Conservation (phyloP, 2,888 invertebrate genomes). For the Polydrusus tereticollis region DNA sequence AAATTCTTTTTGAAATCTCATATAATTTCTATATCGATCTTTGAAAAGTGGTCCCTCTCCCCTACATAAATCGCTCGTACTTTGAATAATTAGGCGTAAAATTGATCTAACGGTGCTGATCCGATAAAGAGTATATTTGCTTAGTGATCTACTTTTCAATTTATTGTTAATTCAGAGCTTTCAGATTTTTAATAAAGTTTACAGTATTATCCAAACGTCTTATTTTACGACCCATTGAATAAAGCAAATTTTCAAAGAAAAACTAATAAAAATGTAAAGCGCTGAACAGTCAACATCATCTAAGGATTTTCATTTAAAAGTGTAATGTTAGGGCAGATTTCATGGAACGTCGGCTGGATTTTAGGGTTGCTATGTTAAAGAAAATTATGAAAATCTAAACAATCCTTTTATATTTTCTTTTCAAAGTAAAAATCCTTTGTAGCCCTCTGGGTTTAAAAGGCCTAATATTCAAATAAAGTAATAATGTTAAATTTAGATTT, state of each 20-base stretch:
- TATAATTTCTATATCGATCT: no score
- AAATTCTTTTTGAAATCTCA: no score
- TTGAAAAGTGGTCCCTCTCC: not conserved
- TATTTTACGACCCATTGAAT: conserved; percentile 22
- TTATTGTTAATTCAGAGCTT: not conserved
- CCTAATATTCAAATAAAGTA: not conserved
- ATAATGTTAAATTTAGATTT: no score
- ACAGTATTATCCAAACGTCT: conserved; percentile 12
- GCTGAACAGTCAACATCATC: conserved; percentile 45
- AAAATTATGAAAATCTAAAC: conserved; percentile 19
- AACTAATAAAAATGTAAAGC: conserved; percentile 46
- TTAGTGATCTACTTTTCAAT: not conserved
- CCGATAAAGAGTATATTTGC: not conserved
- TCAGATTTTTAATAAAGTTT: not conserved
- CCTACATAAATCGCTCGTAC: not conserved
- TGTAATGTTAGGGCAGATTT: conserved; percentile 41
- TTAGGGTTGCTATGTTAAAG: conserved; percentile 40
- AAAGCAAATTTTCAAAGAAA: conserved; percentile 26
- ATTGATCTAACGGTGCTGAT: not conserved
- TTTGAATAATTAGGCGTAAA: not conserved
- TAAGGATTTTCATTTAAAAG: conserved; percentile 41
- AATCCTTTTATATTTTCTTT: not conserved
- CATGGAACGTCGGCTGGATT: conserved; percentile 29
- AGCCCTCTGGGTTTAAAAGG: not conserved
- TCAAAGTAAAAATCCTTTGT: not conserved